Evolutionary conservation across 1,140 invertebrate species (phyloP).

Genomic region (Reticulitermes speratus): DNA sequence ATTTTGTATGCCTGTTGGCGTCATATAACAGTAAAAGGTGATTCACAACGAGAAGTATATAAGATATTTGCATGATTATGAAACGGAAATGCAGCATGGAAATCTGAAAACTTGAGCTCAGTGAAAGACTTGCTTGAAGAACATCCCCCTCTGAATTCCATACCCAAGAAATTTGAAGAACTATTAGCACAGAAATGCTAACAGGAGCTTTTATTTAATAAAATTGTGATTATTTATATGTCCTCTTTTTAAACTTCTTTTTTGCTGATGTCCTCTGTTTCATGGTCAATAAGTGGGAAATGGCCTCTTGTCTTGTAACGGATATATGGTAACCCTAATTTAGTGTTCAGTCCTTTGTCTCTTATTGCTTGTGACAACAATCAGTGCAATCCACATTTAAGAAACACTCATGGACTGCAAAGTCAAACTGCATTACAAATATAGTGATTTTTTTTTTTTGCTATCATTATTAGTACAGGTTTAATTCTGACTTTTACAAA

Average conservation of each 20-base stretch:
- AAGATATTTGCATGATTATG: background rate
- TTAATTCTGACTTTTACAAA: too few relatives aligned
- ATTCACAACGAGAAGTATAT: background rate
- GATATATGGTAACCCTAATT: background rate
- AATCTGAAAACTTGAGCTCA: too few relatives aligned
- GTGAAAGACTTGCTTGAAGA: too few relatives aligned
- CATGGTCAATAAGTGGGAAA: background rate
- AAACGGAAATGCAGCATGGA: too few relatives aligned
- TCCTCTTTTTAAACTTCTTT: too few relatives aligned
- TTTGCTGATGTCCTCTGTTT: too few relatives aligned
- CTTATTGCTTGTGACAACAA: slow-evolving; percentile 1
- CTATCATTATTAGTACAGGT: background rate
- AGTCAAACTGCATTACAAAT: background rate
- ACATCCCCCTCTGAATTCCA: too few relatives aligned
- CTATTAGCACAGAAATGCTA: too few relatives aligned
- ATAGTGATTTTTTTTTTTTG: background rate
- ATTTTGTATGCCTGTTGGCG: background rate
- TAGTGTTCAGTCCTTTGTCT: slow-evolving; percentile 4
- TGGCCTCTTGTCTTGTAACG: too few relatives aligned
- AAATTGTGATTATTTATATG: too few relatives aligned
- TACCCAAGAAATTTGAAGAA: too few relatives aligned
- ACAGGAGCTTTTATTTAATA: too few relatives aligned
- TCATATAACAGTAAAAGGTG: background rate
- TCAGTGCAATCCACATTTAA: background rate
- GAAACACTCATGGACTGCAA: background rate